phyloP scores from a whole-genome alignment of 2,797 vertebrate genomes.

The Cygnus olor region DNA sequence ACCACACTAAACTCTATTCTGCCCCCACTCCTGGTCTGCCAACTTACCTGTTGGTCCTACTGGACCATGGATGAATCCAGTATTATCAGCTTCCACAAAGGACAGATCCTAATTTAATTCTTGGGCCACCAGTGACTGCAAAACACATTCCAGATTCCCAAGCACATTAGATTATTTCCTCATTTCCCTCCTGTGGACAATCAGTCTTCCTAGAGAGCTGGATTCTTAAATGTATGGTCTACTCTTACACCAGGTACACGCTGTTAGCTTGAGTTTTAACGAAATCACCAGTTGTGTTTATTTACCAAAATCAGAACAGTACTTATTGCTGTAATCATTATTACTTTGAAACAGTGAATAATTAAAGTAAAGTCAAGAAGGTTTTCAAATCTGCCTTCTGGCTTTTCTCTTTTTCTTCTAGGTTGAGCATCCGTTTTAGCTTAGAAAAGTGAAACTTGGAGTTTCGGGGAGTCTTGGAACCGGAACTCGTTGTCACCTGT shows the following conservation, averaged over 20 bases:
- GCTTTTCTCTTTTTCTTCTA: slow-evolving; percentile 81
- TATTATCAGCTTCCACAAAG: not conserved
- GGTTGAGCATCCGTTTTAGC: slow-evolving; percentile 88
- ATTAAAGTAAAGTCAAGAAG: slow-evolving; percentile 89
- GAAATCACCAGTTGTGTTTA: not conserved
- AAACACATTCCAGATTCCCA: not conserved
- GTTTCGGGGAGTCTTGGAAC: slow-evolving; percentile 77
- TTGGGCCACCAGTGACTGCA: not conserved
- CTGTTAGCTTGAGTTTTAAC: not conserved
- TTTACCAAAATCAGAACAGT: not conserved
- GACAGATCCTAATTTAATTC: not conserved
- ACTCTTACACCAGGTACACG: not conserved
- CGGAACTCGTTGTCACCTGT: slow-evolving; percentile 73
- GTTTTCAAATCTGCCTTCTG: slow-evolving; percentile 87
- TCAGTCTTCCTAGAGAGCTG: not conserved
- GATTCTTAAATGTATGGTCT: not conserved
- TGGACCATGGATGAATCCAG: not conserved
- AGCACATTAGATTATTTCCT: not conserved
- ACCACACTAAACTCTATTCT: not conserved
- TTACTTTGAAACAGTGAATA: not conserved
- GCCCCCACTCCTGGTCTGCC: not conserved
- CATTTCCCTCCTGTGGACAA: not conserved
- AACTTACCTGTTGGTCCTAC: not conserved
- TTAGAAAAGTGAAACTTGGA: slow-evolving; percentile 87
- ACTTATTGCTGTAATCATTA: slow-evolving; percentile 21